phyloP scores from a whole-genome alignment of 2,888 invertebrate genomes.

The Coleophora flavipennella region DNA sequence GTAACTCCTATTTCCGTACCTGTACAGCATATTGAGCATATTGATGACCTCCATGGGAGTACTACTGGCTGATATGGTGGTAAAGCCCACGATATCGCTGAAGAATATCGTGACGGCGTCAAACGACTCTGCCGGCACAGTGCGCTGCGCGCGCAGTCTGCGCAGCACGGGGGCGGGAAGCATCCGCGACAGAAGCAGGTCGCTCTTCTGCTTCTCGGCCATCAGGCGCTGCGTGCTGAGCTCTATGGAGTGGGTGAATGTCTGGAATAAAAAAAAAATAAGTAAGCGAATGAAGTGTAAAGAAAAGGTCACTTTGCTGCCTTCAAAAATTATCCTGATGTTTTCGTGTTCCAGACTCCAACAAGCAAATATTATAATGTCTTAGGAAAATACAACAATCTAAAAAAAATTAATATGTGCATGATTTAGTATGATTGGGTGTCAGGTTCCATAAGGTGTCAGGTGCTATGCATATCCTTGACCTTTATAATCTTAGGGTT shows the following conservation, averaged over 20 bases:
- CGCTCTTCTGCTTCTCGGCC: conserved; percentile 72
- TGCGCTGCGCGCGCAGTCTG: conserved; percentile 64
- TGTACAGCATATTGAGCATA: conserved; percentile 82
- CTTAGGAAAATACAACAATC: no score
- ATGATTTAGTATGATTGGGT: no score
- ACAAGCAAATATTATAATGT: no score
- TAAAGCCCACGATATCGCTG: conserved; percentile 81
- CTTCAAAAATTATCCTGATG: no score
- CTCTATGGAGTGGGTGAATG: conserved; percentile 63
- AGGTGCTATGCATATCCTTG: no score
- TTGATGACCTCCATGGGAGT: conserved; percentile 77
- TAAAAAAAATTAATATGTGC: no score
- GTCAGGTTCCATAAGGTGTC: no score
- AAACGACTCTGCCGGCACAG: conserved; percentile 77
- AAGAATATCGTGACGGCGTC: conserved; percentile 80
- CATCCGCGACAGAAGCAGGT: conserved; percentile 72
- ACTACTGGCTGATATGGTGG: conserved; percentile 73
- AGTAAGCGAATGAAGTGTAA: no score
- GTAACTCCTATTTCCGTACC: conserved; percentile 34
- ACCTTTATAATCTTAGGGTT: no score
- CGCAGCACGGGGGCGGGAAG: conserved; percentile 68
- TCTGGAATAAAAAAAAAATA: conserved; percentile 25
- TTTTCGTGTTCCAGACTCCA: no score
- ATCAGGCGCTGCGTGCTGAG: conserved; percentile 61
- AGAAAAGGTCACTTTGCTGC: no score